Evolutionary conservation across 2,797 vertebrate genomes (phyloP).

Genomic region (Novumbra hubbsi): DNA sequence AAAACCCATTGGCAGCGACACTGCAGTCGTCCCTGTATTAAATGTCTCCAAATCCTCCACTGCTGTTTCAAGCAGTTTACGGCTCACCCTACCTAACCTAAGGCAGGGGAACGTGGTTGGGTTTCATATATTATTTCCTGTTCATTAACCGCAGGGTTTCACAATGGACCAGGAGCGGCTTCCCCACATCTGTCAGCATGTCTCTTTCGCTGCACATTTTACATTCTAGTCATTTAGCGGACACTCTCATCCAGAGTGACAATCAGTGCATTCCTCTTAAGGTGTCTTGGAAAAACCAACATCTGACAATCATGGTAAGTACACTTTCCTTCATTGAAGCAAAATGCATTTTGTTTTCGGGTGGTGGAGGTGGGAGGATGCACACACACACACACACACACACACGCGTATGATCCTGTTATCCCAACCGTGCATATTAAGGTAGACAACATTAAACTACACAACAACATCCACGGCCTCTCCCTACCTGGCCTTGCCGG

Average conservation of each 20-base stretch:
- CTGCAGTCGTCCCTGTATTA: slow-evolving; percentile 18
- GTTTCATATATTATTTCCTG: slow-evolving; percentile 22
- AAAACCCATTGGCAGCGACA: slow-evolving; percentile 16
- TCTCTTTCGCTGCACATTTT: slow-evolving; percentile 15
- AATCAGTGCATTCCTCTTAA: no score
- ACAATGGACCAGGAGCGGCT: slow-evolving; percentile 29
- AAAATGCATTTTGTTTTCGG: no score
- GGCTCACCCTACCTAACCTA: slow-evolving; percentile 23
- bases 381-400: slow-evolving; percentile 3
- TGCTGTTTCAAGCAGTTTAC: slow-evolving; percentile 16
- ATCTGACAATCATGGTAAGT: no score
- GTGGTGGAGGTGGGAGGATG: no score
- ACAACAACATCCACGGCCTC: neutral
- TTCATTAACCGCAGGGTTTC: slow-evolving; percentile 32
- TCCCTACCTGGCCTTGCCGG: slow-evolving; percentile 83
- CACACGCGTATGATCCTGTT: slow-evolving; percentile 1
- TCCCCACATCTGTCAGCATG: slow-evolving; percentile 12
- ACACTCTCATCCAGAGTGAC: no score
- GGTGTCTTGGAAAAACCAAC: no score
- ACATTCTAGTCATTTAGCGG: no score
- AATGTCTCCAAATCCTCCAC: slow-evolving; percentile 7
- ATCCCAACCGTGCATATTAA: neutral
- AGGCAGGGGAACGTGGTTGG: slow-evolving; percentile 19
- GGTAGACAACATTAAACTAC: neutral
- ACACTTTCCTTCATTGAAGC: no score